Evolutionary conservation across 2,888 invertebrate genomes (phyloP), one percentile per base, ranked within the genome.

Genomic region (Hetaerina titia): DNA sequence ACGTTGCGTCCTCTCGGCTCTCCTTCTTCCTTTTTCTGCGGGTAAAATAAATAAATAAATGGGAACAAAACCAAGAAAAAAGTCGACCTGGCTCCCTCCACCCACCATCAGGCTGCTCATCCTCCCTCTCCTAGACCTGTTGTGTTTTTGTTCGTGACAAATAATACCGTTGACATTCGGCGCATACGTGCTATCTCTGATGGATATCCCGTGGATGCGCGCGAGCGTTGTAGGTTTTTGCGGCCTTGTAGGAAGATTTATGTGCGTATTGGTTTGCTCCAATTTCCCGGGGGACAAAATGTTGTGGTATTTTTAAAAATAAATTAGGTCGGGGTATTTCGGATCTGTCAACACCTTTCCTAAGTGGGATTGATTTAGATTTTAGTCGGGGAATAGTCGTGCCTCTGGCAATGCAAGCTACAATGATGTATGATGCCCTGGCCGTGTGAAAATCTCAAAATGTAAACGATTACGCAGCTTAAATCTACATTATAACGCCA

Each of bases 81-180:
- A 45, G 45, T 4, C 31, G 81, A 69, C 69, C 69, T 69, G 69
- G 8, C 7, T 31, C 25, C 13, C 81, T 81, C 7, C 45, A 31
- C 81, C 22, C 69, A 22, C 69, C 22, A 6, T 31, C 81, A 15
- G 25, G 13, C 81, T 31, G 25, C 7, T 11, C 4, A 81, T 13
- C 25, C 81, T 31, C 11, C 81, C 31, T 45, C 81, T 69, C 69
- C n/a, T 31, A 81, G 81, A 31, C 81, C 81, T 81, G 25, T 81
- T 81, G 81, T 81, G 31, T 69, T 69, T 69, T 69, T 15, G 81
- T 81, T 31, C 81, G 81, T 81, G 81, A 81, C 81, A 81, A 81
- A 81, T 81, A 81, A 81, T 81, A 81, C 81, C 81, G 81, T 31
- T 31, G 31, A 81, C 81, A 81, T 81, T 81, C 81, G 81, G 81